Percentiles rank a stretch among this genome's conserved stretches.
These are phyloP conservation scores for Anomalospiza imberbis DNA, from an alignment of 2,797 vertebrate genomes.

Conservation along the genomic window DNA sequence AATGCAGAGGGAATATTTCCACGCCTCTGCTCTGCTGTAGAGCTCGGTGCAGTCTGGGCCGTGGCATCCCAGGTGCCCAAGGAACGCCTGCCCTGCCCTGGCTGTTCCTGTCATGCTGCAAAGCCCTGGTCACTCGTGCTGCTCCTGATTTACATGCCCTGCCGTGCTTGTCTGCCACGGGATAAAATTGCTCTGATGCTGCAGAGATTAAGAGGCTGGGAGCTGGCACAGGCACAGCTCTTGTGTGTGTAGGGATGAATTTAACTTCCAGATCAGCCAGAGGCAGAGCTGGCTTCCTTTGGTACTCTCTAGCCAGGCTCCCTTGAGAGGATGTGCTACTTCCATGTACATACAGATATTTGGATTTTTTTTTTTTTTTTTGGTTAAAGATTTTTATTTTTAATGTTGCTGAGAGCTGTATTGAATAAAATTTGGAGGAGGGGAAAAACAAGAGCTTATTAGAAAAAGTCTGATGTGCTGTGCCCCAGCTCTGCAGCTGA, in stretches of 20 bases:
- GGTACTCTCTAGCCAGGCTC: not conserved
- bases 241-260: not conserved
- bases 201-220: not conserved
- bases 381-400: not conserved
- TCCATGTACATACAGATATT: not conserved
- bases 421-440: not conserved
- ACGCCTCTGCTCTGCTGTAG: accelerated
- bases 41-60: not conserved
- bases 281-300: not conserved
- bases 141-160: not conserved
- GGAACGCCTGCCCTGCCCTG: not conserved
- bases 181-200: not conserved
- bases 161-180: not conserved
- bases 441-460: not conserved
- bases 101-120: not conserved
- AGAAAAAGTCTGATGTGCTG: not conserved
- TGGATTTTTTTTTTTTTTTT: too few relatives aligned
- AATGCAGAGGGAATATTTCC: not conserved
- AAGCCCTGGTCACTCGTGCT: not conserved
- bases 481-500: not conserved
- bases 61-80: not conserved
- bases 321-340: not conserved
- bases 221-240: not conserved
- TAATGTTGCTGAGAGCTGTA: not conserved
- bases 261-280: not conserved